Base-by-base conservation (phyloP, 2,888 invertebrate species). In the Noctua comes region DNA sequence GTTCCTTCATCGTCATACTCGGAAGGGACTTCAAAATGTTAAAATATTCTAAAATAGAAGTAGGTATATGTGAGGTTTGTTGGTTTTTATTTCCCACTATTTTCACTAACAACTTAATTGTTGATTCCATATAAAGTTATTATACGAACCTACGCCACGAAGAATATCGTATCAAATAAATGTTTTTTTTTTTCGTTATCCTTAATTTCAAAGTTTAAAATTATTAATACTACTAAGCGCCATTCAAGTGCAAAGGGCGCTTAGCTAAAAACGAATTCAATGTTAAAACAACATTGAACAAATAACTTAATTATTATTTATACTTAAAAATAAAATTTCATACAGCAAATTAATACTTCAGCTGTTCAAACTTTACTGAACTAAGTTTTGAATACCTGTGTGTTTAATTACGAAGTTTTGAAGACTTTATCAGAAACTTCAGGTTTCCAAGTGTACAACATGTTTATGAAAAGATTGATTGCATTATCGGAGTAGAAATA, bases 351-450 rank as follows among this genome's bases (percentile, higher is more conserved):
- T 76, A 57, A 24, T 57, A 73, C 76, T 70, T 70, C 4, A 59
- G 62, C 27, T 40, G 13, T 65, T 40, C 2, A 78, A 82, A 85
- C 68, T 68, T 59, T 70, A 27, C 59, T 74, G 1, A 68, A 74
- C 36, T 54, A 54, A 76, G 64, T 79, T 79, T 72, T 80, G 68
- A 80, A 86, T 87, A 82, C 80, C 82, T 85, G 88, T 87, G 87
- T 85, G 88, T 87, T 86, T 87, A 86, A 86, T 86, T 86, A 85
- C 11, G 46, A 75, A 87, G 76, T 78, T 86, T 54, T 27, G 36
- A 16, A 46, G 80, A 73, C 57, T 77, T 86, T 75, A 65, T 74
- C 40, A 31, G 5, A 57, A 76, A 76, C 18, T 80, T 81, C 3
- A 73, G 4, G 40, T 64, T 76, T 70, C 8, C 21, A 78, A 76